phyloP scores from a whole-genome alignment of 2,113 vertebrate genomes.

The Elaphurus davidianus region DNA sequence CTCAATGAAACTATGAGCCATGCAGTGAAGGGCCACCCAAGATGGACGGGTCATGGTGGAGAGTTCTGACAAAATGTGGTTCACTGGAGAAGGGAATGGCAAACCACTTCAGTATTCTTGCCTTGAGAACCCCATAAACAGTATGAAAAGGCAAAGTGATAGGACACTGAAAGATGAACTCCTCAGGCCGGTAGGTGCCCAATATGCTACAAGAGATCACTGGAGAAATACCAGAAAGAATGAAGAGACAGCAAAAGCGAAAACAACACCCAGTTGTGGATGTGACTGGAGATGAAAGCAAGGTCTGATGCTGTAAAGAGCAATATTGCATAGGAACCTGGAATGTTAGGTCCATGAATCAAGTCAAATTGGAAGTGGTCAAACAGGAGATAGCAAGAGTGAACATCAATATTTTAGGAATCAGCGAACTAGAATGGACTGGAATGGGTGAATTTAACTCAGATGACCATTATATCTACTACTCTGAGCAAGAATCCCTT shows the following conservation, averaged over 20 bases:
- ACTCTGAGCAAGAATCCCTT: neutral
- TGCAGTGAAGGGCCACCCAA: neutral
- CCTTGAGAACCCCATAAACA: neutral
- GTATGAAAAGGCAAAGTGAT: neutral
- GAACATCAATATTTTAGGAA: neutral
- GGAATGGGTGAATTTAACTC: neutral
- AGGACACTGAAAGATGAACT: neutral
- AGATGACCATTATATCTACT: neutral
- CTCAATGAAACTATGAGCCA: neutral
- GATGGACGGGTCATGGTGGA: neutral
- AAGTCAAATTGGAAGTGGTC: neutral
- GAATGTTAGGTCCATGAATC: neutral
- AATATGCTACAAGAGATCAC: neutral
- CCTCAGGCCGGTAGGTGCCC: neutral
- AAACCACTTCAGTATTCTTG: neutral
- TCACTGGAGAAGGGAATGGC: neutral
- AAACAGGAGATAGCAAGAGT: neutral
- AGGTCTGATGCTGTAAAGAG: neutral
- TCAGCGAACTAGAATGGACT: neutral
- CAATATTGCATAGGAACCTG: neutral
- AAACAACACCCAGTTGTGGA: neutral
- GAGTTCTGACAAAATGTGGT: neutral
- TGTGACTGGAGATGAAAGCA: neutral
- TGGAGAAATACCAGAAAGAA: neutral
- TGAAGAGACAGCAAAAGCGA: neutral